A percentile compares a stretch with the other conserved stretches of the same genome.
Conservation (phyloP, 2,888 invertebrate genomes). For the Pseudanteris insignis region DNA sequence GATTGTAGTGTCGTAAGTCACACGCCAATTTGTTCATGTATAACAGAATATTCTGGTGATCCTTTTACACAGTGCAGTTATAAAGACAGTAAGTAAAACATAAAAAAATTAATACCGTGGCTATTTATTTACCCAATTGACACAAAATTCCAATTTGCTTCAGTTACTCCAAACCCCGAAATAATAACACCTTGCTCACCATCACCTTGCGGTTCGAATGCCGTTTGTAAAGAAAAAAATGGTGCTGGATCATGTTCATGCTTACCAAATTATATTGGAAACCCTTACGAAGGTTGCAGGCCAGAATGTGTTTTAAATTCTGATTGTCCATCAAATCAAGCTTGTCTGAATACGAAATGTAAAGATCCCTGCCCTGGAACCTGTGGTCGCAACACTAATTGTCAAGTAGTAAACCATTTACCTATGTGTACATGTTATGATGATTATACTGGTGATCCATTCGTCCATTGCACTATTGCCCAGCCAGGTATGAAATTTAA, state of each 20-base stretch:
- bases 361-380: conserved; percentile 73
- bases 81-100: conserved; percentile 18
- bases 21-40: too few species aligned
- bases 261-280: conserved; percentile 70
- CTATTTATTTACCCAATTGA: too few species aligned
- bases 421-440: conserved; percentile 78
- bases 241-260: conserved; percentile 69
- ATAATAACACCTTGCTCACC: conserved; percentile 73
- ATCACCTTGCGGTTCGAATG: conserved; percentile 85
- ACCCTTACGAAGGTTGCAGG: conserved; percentile 75
- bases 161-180: conserved; percentile 7
- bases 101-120: too few species aligned
- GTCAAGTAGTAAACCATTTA: conserved; percentile 80
- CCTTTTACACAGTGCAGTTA: too few species aligned
- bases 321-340: conserved; percentile 74
- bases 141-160: too few species aligned
- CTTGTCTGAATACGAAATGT: conserved; percentile 77
- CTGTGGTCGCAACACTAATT: conserved; percentile 80
- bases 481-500: conserved; percentile 11
- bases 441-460: conserved; percentile 80
- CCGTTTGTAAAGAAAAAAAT: conserved; percentile 75
- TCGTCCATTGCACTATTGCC: conserved; percentile 58
- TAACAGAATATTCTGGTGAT: too few species aligned
- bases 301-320: conserved; percentile 75
- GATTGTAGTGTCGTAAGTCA: too few species aligned